A percentile compares a stretch with the other conserved stretches of the same genome.
Conservation (phyloP, 2,797 vertebrate species). For the Brachyrhaphis roseni region DNA sequence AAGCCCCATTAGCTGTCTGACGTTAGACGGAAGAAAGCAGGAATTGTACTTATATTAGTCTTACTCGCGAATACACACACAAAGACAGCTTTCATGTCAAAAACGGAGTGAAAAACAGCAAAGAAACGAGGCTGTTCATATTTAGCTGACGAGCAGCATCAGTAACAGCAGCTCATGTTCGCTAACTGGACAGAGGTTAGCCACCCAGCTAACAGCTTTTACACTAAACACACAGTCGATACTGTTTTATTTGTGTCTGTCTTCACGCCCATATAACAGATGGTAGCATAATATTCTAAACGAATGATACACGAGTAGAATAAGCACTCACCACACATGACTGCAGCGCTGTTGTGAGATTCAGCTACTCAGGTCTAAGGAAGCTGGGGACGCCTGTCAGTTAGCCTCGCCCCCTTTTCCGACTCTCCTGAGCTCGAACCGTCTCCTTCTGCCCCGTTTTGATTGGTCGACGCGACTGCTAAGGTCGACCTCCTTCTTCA, state of each 20-base stretch:
- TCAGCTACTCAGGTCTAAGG: slow-evolving; percentile 44
- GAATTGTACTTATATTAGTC: neutral
- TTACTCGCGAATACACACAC: neutral
- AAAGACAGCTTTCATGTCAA: neutral
- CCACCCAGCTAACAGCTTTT: slow-evolving; percentile 49
- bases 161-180: slow-evolving; percentile 25
- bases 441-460: neutral
- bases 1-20: neutral
- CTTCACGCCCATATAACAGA: neutral
- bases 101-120: neutral
- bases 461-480: neutral
- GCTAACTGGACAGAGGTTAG: slow-evolving; percentile 53
- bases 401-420: slow-evolving; percentile 37
- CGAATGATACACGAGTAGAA: neutral
- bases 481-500: slow-evolving; percentile 9
- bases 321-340: slow-evolving; percentile 85
- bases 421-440: slow-evolving; percentile 21
- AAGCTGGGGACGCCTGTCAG: slow-evolving; percentile 57
- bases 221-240: neutral
- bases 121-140: neutral
- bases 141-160: slow-evolving; percentile 40
- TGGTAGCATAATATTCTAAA: fast-evolving
- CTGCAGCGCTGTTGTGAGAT: slow-evolving; percentile 56
- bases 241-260: fast-evolving
- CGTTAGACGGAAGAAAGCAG: slow-evolving; percentile 6